Evolutionary conservation across 2,797 vertebrate genomes (phyloP), one percentile per base, ranked within the genome.

Genomic region (Nasua narica): DNA sequence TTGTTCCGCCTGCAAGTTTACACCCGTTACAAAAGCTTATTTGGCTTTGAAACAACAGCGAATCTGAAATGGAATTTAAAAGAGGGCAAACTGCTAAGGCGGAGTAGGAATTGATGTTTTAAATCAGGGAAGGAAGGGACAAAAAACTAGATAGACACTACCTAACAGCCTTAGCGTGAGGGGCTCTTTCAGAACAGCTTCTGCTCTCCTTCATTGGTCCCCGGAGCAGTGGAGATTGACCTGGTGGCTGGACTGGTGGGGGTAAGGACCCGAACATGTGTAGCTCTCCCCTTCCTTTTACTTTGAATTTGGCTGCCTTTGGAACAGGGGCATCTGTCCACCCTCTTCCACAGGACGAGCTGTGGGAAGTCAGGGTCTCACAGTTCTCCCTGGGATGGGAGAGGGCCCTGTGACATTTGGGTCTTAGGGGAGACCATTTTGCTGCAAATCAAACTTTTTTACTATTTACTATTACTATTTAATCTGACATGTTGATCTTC

Each of bases 401-500:
- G 19, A 10, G 32, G 10, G 32, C 21, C 1, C 2, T 16, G 12
- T 35, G 65, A 65, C 43, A 11, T 29, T 46, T 13, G 46, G 18
- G 67, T 35, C 7, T 84, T 54, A 83, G 76, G 43, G 43, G 72
- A 58, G 16, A 56, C n/a, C n/a, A 18, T 35, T 72, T 69, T 56
- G 25, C 14, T 78, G 6, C 52, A 54, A 77, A 78, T 16, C 48
- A 65, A 48, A 69, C 32, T 37, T 76, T 32, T 74, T 77, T 77
- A 78, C 25, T 78, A 21, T 78, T 77, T 65, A 87, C n/a, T n/a
- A n/a, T 77, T 77, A 78, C 25, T 78, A 21, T 78, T 77, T 65
- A 87, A 56, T 11, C 35, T 78, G n/a, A 46, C 76, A 65, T 40
- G 54, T 56, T 95, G 19, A 67, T 87, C 21, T 60, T 94, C 54